phyloP scores from a whole-genome alignment of 2,888 invertebrate species.

The Mythimna impura region DNA sequence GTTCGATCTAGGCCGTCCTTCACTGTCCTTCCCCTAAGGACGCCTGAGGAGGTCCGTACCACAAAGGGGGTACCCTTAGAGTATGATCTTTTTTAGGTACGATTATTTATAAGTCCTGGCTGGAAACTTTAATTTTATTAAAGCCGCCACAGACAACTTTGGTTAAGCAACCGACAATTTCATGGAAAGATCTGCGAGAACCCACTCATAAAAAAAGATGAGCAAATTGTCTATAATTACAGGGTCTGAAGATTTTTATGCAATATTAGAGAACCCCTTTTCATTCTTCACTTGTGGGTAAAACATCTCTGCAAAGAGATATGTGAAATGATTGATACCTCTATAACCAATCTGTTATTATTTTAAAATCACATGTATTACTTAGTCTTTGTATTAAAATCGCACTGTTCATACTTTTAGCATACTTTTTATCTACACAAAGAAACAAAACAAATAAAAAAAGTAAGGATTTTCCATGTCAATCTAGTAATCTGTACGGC shows the following conservation, averaged over 20 bases:
- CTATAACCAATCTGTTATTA: background rate
- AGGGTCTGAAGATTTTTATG: background rate
- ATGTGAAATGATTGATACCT: background rate
- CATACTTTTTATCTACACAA: too few species aligned
- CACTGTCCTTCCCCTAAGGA: too few species aligned
- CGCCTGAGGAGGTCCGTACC: too few species aligned
- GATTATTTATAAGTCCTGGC: too few species aligned
- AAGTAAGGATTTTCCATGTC: background rate
- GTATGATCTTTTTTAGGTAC: too few species aligned
- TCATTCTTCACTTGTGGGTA: background rate
- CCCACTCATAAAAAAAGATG: background rate
- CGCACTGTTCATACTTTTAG: background rate
- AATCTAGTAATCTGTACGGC: slow-evolving; percentile 7
- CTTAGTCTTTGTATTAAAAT: too few species aligned
- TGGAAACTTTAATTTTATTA: too few species aligned
- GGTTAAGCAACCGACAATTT: too few species aligned
- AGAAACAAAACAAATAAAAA: slow-evolving; percentile 6
- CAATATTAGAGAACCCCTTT: background rate
- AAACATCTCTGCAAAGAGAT: background rate
- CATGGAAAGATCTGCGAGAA: background rate
- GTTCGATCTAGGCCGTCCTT: too few species aligned
- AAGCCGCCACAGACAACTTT: too few species aligned
- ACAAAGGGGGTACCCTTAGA: too few species aligned
- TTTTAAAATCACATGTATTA: too few species aligned
- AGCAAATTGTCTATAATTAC: background rate